Percentiles rank a stretch among this genome's conserved stretches.
Conservation (phyloP, 2,797 vertebrate species). For the Nasua narica region DNA sequence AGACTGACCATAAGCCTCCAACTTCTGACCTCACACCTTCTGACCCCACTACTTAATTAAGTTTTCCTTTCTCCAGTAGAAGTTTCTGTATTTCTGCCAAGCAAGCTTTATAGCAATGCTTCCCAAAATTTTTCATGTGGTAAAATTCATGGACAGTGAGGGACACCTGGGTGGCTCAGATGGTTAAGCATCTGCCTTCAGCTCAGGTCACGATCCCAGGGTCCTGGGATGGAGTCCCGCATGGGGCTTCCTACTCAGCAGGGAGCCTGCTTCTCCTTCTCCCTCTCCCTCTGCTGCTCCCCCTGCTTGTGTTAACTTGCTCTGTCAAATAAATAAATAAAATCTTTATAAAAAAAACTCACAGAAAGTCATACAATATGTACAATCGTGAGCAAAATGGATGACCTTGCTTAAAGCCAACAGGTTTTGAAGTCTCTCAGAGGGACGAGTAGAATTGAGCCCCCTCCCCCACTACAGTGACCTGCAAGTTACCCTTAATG, state of each 20-base stretch:
- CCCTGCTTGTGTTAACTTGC: too few species aligned
- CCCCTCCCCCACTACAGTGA: background rate
- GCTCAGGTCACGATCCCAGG: too few species aligned
- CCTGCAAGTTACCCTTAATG: too few species aligned
- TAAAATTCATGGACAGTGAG: background rate
- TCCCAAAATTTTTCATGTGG: background rate
- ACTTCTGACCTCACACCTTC: background rate
- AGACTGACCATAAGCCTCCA: background rate
- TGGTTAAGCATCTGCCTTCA: too few species aligned
- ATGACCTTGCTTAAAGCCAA: background rate
- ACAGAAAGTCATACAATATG: background rate
- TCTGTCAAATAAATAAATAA: too few species aligned
- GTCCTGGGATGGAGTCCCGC: too few species aligned
- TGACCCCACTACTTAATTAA: background rate
- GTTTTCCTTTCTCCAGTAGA: background rate
- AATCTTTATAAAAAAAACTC: too few species aligned
- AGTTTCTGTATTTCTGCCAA: background rate
- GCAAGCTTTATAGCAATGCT: background rate
- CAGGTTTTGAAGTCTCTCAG: background rate
- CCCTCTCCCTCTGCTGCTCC: too few species aligned
- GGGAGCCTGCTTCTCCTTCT: too few species aligned
- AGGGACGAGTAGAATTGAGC: background rate
- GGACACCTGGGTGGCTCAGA: too few species aligned
- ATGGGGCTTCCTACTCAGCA: too few species aligned
- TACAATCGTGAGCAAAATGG: background rate